These are phyloP conservation scores for Hyles lineata DNA, from an alignment of 2,888 invertebrate species.

Conservation along the genomic window DNA sequence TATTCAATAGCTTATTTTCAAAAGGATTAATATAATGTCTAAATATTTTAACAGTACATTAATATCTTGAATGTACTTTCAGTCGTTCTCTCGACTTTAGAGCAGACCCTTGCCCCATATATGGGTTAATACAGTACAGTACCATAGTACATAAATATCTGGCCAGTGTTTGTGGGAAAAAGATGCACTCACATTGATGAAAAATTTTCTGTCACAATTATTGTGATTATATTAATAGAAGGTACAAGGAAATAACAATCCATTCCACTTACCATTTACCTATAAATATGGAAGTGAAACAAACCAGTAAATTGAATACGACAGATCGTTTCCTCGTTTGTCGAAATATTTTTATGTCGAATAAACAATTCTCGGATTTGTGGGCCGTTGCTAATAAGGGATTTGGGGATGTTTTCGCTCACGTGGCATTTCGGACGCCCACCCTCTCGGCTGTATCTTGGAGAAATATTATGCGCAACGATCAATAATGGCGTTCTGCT, in stretches of 20 bases:
- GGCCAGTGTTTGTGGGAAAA: background rate
- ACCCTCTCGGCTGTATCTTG: background rate
- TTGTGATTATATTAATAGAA: background rate
- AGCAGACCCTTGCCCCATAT: too few relatives aligned
- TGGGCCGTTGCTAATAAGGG: background rate
- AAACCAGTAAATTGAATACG: conserved; percentile 24
- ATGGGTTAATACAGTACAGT: too few relatives aligned
- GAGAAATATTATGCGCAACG: background rate
- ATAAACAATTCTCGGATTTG: conserved; percentile 3
- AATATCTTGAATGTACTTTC: background rate
- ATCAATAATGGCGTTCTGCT: background rate
- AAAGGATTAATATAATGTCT: too few relatives aligned
- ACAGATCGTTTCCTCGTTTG: conserved; percentile 27
- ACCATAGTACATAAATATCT: background rate
- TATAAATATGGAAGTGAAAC: background rate
- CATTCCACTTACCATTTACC: background rate
- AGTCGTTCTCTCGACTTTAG: too few relatives aligned
- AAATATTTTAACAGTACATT: too few relatives aligned
- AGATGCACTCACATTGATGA: background rate
- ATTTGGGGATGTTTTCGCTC: background rate
- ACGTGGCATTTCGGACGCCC: background rate
- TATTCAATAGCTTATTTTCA: too few relatives aligned
- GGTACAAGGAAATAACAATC: background rate
- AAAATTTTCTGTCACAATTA: background rate
- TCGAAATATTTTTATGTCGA: conserved; percentile 7